phyloP scores from a whole-genome alignment of 2,113 vertebrate species.

The Coregonus clupeaformis region DNA sequence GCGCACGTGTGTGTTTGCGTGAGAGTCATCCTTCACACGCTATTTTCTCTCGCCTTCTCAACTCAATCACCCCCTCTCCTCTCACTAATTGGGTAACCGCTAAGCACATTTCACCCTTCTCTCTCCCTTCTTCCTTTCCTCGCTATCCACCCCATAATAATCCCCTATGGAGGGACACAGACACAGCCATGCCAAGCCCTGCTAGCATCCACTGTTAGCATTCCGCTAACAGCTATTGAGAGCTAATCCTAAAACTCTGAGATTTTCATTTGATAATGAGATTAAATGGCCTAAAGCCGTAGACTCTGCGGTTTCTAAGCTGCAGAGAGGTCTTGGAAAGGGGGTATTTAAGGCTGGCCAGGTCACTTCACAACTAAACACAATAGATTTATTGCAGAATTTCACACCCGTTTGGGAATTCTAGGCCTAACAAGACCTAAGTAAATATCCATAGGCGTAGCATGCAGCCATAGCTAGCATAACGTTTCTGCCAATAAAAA shows the following conservation, averaged over 20 bases:
- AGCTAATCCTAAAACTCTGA: background rate
- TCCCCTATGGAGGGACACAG: background rate
- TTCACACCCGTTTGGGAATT: too few species aligned
- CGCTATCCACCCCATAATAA: background rate
- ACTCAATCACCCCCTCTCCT: background rate
- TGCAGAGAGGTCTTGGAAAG: background rate
- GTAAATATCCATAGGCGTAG: too few species aligned
- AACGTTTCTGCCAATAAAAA: too few species aligned
- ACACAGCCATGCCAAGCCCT: background rate
- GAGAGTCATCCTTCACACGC: background rate
- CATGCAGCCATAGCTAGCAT: too few species aligned
- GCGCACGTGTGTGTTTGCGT: slow-evolving; percentile 1
- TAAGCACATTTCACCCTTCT: background rate
- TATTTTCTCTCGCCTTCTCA: background rate
- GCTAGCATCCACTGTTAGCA: background rate
- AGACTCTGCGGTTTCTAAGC: background rate
- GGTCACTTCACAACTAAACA: background rate
- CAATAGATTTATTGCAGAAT: background rate
- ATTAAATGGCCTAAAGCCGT: background rate
- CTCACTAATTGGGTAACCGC: background rate
- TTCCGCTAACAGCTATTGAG: background rate
- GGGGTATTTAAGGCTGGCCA: background rate
- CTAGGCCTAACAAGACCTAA: too few species aligned
- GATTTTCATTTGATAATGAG: slow-evolving; percentile 6
- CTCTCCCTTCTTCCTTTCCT: too few species aligned